Base-by-base conservation (phyloP, 2,888 invertebrate species). In the Nephrotoma flavescens region DNA sequence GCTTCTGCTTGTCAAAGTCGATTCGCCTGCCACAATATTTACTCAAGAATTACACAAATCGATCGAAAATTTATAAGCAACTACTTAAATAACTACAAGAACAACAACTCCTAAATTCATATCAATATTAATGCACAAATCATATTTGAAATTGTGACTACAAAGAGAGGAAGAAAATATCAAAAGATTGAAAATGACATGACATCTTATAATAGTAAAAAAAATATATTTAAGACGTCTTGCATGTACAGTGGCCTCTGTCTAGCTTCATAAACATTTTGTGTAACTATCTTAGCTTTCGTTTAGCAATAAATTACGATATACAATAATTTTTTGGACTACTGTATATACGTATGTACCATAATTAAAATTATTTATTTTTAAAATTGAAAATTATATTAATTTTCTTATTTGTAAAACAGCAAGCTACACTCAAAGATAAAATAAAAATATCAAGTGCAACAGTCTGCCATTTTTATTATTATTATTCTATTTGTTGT, bases 401-500 rank as follows among this genome's bases (percentile, higher is more conserved):
- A 71, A 71, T 71, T 19, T 71, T 71, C 19, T 4, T 31, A 71
- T 31, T 71, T 71, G 31, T 71, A 71, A 71, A 71, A 71, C 71
- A 71, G 31, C 31, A 71, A 71, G 31, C 19, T 11, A 71, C 71
- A 31, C 31, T 6, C 42, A 15, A 71, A 84, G 15, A 42, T 41
- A 84, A 84, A 71, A 71, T 15, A 15, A 71, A 83, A 84, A 42
- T 42, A 84, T 84, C 84, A 84, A 84, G 84, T 84, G 84, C 84
- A 84, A 84, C 84, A 84, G 84, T 84, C 84, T 84, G 84, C 84
- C 84, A 84, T 84, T 84, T 84, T 41, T 84, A 84, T 84, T 84
- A 71, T 84, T 84, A 41, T 84, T 84, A 4, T 84, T 84, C n/a
- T 31, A 31, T 31, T 31, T 31, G 31, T 31, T 19, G 31, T 84